Conservation (phyloP, 1,140 invertebrate genomes). For the Drosophila azteca region DNA sequence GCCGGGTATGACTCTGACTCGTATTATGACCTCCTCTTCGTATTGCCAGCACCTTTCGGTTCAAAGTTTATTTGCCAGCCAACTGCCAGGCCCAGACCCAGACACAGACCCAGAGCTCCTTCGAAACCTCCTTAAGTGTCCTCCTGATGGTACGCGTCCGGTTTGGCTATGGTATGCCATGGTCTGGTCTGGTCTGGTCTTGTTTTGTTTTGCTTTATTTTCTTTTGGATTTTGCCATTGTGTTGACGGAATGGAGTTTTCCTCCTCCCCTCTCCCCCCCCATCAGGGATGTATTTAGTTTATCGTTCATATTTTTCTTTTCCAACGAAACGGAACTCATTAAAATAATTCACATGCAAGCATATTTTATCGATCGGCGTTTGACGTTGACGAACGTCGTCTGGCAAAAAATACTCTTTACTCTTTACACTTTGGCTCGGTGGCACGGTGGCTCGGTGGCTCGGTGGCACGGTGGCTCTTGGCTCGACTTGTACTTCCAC, state of each 20-base stretch:
- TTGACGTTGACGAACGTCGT: conserved; percentile 78
- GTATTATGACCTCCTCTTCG: conserved; percentile 17
- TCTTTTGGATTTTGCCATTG: conserved; percentile 40
- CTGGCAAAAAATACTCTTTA: conserved; percentile 31
- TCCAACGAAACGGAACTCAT: conserved; percentile 79
- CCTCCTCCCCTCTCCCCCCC: no score
- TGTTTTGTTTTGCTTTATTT: conserved; percentile 55
- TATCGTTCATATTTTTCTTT: conserved; percentile 79
- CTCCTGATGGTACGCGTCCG: conserved; percentile 10
- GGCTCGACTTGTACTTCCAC: no score
- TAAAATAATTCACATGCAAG: conserved; percentile 82
- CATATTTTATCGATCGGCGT: conserved; percentile 75
- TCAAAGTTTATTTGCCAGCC: conserved; percentile 66
- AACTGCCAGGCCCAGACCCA: conserved; percentile 40
- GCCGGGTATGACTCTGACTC: no score
- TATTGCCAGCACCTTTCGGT: conserved; percentile 34
- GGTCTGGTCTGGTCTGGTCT: conserved; percentile 8
- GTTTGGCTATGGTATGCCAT: no score
- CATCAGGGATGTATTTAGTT: conserved; percentile 76
- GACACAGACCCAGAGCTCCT: conserved; percentile 9
- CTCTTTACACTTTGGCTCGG: conserved; percentile 28
- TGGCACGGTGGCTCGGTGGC: conserved; percentile 7
- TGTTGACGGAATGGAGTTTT: conserved; percentile 4
- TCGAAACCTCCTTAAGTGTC: conserved; percentile 20
- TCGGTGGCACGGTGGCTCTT: no score